Evolutionary conservation across 2,113 vertebrate species (phyloP).

Genomic region (Speoplatyrhinus poulsoni): DNA sequence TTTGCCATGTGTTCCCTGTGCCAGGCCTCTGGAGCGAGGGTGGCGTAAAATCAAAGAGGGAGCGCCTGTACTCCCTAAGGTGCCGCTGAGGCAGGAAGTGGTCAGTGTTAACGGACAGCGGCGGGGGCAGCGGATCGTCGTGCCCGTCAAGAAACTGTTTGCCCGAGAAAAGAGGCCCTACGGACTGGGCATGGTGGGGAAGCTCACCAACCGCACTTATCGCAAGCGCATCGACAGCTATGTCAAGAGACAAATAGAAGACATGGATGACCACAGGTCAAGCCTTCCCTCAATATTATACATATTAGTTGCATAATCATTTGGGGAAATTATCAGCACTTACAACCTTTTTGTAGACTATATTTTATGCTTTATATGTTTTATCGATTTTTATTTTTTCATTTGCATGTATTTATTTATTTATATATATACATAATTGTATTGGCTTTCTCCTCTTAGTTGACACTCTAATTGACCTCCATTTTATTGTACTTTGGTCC

Average conservation of each 20-base stretch:
- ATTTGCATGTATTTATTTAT: too few species aligned
- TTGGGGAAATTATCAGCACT: too few species aligned
- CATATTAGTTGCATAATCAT: too few species aligned
- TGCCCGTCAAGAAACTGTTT: slow-evolving; percentile 95
- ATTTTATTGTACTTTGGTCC: too few species aligned
- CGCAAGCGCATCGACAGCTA: slow-evolving; percentile 98
- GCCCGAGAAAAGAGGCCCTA: slow-evolving; percentile 94
- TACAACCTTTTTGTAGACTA: too few species aligned
- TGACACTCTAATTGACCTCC: too few species aligned
- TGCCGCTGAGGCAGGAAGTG: slow-evolving; percentile 94
- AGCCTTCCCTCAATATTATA: background rate
- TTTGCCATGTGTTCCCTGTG: background rate
- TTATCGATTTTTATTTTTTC: too few species aligned
- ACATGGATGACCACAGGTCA: slow-evolving; percentile 98
- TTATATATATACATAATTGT: too few species aligned
- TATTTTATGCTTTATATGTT: too few species aligned
- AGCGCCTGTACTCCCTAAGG: slow-evolving; percentile 82
- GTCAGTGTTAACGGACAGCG: slow-evolving; percentile 87
- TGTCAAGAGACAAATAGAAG: slow-evolving; percentile 94
- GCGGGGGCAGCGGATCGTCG: slow-evolving; percentile 90
- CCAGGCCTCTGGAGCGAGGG: slow-evolving; percentile 91
- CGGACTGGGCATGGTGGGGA: slow-evolving; percentile 95
- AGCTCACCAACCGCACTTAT: slow-evolving; percentile 96
- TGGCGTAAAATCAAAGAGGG: slow-evolving; percentile 97
- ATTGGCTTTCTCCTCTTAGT: too few species aligned